Base-by-base conservation (phyloP, 2,797 vertebrate genomes). In the Xiphorhynchus erythropygius region DNA sequence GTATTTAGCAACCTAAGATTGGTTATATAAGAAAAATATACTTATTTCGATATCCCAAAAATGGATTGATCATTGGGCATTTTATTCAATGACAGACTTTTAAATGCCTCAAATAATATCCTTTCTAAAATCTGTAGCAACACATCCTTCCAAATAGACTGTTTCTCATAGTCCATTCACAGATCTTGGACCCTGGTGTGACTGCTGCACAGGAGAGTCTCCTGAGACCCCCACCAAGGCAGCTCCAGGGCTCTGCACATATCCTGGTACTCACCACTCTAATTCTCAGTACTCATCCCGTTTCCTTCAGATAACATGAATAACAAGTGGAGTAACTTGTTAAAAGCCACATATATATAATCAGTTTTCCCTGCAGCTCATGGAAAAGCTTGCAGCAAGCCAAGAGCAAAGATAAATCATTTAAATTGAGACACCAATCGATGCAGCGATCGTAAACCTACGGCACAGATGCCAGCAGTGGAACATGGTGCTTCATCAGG, bases 1-100 rank as follows among this genome's bases (percentile, higher is more conserved):
- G 27, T 83, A 68, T 67, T 89, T 91, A 65, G 76, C 81, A 41
- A 65, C 14, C 74, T 46, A 30, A 35, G n/a, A 71, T 37, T 81
- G n/a, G 55, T 74, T 82, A 63, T 16, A 64, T 84, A 63, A 85
- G 47, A 52, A 91, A 95, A 93, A 82, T 52, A 56, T 15, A 55
- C 21, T 64, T 59, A 57, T 71, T 85, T 22, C 30, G 30, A 52
- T 83, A 63, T n/a, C 41, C 52, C 11, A 33, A 80, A 93, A 88
- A 78, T 57, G 2, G 41, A 75, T 69, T 44, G 42, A 39, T 95
- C 47, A 50, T 50, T 41, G 37, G 11, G n/a, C 21, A 70, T 70
- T 89, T 73, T 80, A 84, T 88, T 87, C 49, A 56, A 39, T 59
- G 7, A n/a, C 15, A 33, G 32, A 78, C 32, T 50, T 56, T 27